Base-by-base conservation (phyloP, 1,140 invertebrate genomes). In the Tetragonula clypearis region DNA sequence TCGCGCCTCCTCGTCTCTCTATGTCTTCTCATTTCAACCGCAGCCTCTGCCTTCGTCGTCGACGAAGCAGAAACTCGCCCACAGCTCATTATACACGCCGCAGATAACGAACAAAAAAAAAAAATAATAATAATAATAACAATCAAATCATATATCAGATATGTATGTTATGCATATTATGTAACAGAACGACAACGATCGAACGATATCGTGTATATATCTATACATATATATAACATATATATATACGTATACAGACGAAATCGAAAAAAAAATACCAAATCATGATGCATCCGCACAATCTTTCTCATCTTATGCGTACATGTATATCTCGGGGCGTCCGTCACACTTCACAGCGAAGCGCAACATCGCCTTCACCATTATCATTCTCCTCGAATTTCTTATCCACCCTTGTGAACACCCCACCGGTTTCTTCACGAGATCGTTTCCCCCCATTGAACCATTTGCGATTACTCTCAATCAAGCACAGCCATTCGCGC, bases 11-110 rank as follows among this genome's bases (percentile, higher is more conserved):
- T 55, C 82, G 41, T 76, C 82, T 79, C 68, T 86, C 49, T 84
- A 73, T 79, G 68, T 84, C 80, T 75, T 89, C 87, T 77, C 74
- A 69, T 77, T 86, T 69, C 30, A 49, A 80, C 77, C 83, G 83
- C 83, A 85, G 78, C 83, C 83, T 85, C 83, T 85, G 83, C 83
- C 83, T 85, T 85, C 83, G 83, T 85, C 78, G 79, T 60, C 72
- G 72, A 82, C 84, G 84, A 78, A 76, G 84, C 85, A 88, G 76
- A 88, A 56, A 86, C 73, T 65, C 77, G 82, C 66, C 76, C 49
- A 82, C 76, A 75, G 79, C 55, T 88, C 65, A 72, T 62, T 60
- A 79, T 79, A 78, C 41, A 77, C 30, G 35, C 66, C 80, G 82
- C 74, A 78, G 79, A 72, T 68, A 68, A 80, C 35, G 74, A 56